Conservation (phyloP, 1,140 invertebrate species). For the Meloidogyne hapla region DNA sequence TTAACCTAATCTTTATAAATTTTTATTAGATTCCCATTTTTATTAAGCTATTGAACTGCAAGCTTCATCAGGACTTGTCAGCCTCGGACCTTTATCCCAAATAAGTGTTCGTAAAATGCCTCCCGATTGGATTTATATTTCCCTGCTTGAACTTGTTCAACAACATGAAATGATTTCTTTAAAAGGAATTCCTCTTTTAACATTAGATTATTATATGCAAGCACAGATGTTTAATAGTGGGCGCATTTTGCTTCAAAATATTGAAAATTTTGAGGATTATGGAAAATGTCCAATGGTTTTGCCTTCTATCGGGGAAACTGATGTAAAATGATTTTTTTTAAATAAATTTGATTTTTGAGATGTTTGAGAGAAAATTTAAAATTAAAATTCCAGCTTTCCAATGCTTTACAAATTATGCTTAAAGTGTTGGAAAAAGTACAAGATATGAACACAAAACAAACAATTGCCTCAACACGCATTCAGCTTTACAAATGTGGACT, state of each 20-base stretch:
- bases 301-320: neutral
- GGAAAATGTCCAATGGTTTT: neutral
- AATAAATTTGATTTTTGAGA: neutral
- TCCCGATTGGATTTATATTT: neutral
- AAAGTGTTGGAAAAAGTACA: neutral
- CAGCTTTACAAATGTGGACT: neutral
- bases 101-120: neutral
- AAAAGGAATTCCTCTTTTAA: slow-evolving; percentile 6
- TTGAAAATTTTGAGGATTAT: neutral
- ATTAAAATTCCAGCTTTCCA: neutral
- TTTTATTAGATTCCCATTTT: too few species aligned
- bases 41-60: neutral
- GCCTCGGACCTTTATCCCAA: neutral
- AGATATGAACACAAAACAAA: neutral
- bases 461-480: neutral
- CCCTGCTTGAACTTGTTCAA: neutral
- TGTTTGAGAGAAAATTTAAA: neutral
- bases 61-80: neutral
- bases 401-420: neutral
- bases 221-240: neutral
- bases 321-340: neutral
- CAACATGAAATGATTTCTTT: neutral
- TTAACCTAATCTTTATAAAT: too few species aligned
- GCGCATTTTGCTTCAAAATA: neutral
- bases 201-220: neutral